Base-by-base conservation (phyloP, 1,140 invertebrate genomes). In the Calosoma granatense region DNA sequence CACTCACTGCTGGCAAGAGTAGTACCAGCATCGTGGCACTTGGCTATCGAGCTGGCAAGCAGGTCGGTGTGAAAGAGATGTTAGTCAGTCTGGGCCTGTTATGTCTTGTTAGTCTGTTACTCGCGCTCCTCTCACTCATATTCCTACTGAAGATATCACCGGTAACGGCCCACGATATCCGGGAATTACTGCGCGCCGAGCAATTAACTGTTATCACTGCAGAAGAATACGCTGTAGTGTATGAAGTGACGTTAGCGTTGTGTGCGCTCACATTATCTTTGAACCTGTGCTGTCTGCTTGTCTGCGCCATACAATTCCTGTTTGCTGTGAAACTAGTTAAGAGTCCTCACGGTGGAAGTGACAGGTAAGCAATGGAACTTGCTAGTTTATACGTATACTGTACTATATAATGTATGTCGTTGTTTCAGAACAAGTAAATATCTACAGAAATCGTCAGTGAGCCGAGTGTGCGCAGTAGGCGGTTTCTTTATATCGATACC, bases 401-500 rank as follows among this genome's bases (percentile, higher is more conserved):
- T 11, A 12, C 6, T 47, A 17, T 41, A 26, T 41, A 41, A 43
- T n/a, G n/a, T n/a, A 56, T 26, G 22, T n/a, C 15, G 20, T 23
- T 21, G 65, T 62, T 85, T 64, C 81, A 91, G 91, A 67, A 88
- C 90, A 56, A 87, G 88, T 71, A 90, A 92, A 75, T 95, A 92
- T 74, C 79, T 95, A 70, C 85, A 90, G 70, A 91, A 92, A 74
- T 93, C 90, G 61, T 88, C 91, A 51, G 82, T 89, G 56, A 93
- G 90, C 57, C 78, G 92, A 61, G 85, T 92, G n/a, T 90, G 91
- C 68, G 90, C 92, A 53, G 87, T 94, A 56, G 88, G 88, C 61
- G 91, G 90, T 54, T 94, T 94, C 74, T 94, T 94, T 71, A 83
- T 94, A 65, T 94, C 91, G 57, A 93, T 95, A 76, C 92, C 92